Conservation (phyloP, 2,113 vertebrate species). For the Pteronura brasiliensis region DNA sequence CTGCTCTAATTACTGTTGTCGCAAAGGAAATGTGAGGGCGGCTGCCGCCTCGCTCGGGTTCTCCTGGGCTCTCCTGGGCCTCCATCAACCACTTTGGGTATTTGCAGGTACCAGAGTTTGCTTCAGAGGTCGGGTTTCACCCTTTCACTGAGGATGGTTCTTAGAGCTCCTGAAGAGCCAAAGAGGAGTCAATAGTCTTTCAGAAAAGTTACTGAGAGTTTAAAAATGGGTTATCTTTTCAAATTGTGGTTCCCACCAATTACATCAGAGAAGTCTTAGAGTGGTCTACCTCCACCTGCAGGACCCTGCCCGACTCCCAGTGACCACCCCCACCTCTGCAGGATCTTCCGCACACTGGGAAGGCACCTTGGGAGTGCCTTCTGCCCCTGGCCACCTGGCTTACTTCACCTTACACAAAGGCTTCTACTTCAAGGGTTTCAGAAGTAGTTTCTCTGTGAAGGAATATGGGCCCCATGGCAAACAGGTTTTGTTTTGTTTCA, state of each 20-base stretch:
- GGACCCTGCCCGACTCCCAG: not conserved
- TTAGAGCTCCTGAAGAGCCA: not conserved
- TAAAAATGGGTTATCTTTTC: not conserved
- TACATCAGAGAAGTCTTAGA: not conserved
- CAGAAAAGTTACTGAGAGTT: not conserved
- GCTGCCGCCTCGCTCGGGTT: not conserved
- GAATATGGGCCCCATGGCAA: not conserved
- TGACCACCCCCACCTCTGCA: rapidly evolving
- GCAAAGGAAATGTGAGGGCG: not conserved
- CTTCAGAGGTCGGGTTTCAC: not conserved
- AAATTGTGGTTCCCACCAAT: not conserved
- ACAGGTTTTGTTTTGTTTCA: not conserved
- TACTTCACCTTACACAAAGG: not conserved
- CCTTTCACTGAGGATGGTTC: not conserved
- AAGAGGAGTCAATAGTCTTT: not conserved
- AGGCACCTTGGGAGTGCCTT: too few species aligned
- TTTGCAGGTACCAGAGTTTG: not conserved
- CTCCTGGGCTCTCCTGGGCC: not conserved
- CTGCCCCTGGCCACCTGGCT: not conserved
- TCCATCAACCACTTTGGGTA: not conserved
- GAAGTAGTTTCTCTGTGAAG: not conserved
- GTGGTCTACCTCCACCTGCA: not conserved
- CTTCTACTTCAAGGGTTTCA: not conserved
- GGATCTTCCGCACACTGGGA: not conserved
- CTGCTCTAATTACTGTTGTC: constrained; percentile 44